Conservation (phyloP, 2,797 vertebrate species). For the Emys orbicularis region DNA sequence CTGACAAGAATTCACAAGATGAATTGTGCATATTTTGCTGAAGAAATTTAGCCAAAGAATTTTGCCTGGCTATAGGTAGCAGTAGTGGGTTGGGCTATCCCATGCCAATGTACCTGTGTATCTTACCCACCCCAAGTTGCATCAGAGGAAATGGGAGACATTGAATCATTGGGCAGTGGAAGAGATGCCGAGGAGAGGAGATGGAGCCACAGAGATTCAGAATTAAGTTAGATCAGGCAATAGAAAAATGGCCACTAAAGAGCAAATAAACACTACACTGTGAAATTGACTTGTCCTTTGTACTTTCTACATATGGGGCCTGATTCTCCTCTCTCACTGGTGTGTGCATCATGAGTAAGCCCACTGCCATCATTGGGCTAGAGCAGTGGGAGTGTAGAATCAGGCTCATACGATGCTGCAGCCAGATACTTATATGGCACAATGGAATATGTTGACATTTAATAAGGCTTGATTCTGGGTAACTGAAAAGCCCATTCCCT, state of each 20-base stretch:
- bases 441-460: neutral
- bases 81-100: too few relatives aligned
- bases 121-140: too few relatives aligned
- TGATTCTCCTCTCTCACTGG: neutral
- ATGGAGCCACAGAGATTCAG: neutral
- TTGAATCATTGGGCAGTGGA: too few relatives aligned
- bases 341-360: neutral
- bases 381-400: neutral
- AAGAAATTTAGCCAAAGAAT: too few relatives aligned
- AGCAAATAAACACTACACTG: neutral
- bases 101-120: too few relatives aligned
- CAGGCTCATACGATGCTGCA: neutral
- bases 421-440: neutral
- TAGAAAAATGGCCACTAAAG: neutral
- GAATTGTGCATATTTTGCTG: too few relatives aligned
- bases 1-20: too few relatives aligned
- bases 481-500: neutral
- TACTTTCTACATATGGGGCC: neutral
- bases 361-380: neutral
- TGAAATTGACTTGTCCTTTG: neutral
- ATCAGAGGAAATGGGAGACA: too few relatives aligned
- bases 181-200: too few relatives aligned
- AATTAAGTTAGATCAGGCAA: neutral
- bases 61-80: too few relatives aligned
- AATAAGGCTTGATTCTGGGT: neutral